Evolutionary conservation across 2,797 vertebrate species (phyloP).

Genomic region (Erpetoichthys calabaricus): DNA sequence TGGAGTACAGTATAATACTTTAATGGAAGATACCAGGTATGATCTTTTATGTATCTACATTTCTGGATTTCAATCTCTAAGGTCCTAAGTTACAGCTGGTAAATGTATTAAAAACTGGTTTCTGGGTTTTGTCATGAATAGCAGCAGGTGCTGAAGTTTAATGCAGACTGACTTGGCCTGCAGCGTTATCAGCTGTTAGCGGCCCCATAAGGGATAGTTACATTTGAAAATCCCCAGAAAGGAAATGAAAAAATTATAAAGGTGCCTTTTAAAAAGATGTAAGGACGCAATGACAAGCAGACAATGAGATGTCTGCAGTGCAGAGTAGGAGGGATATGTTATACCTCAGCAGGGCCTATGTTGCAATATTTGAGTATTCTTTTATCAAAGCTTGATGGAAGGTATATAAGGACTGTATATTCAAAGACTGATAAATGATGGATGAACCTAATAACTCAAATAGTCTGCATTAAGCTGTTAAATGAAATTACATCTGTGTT

Average conservation of each 20-base stretch:
- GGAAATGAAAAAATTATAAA: slow-evolving; percentile 11
- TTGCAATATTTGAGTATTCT: background rate
- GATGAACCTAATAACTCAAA: slow-evolving; percentile 5
- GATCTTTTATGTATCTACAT: no score
- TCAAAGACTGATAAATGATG: slow-evolving; percentile 16
- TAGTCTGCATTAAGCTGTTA: rapidly evolving
- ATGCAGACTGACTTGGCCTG: slow-evolving; percentile 5
- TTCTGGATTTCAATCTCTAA: no score
- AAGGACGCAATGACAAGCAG: slow-evolving; percentile 9
- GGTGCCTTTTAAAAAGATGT: slow-evolving; percentile 15
- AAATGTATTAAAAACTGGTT: no score
- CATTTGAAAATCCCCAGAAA: slow-evolving; percentile 7
- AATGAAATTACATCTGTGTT: slow-evolving; percentile 8
- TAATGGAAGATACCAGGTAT: no score
- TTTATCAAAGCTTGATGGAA: slow-evolving; percentile 15
- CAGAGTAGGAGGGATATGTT: slow-evolving; percentile 7
- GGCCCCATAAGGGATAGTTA: slow-evolving; percentile 11
- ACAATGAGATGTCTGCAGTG: background rate
- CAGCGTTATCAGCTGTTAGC: slow-evolving; percentile 10
- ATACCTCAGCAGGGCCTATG: background rate
- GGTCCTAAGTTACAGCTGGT: no score
- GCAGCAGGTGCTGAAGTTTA: background rate
- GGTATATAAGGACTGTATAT: slow-evolving; percentile 3
- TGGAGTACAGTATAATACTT: no score
- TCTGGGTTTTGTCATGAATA: background rate